Conservation (phyloP, 2,888 invertebrate species). For the Pristionchus japonicus region DNA sequence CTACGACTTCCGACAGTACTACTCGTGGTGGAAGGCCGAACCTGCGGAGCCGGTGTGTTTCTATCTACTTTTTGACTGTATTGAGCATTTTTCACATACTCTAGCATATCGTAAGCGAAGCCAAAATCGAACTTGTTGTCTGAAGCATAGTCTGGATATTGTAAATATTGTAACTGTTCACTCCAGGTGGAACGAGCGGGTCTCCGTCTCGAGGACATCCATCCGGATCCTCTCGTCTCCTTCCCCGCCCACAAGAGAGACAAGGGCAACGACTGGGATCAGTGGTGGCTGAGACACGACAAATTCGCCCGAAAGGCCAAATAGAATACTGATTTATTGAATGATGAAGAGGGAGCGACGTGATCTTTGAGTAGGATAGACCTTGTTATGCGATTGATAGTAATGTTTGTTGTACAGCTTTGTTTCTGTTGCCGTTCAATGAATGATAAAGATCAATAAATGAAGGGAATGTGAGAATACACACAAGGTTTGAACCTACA, state of each 20-base stretch:
- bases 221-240: conserved; percentile 66
- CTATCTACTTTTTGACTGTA: neutral
- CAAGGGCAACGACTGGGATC: conserved; percentile 68
- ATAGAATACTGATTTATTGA: conserved; percentile 50
- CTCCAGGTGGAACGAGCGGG: conserved; percentile 60
- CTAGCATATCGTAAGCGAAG: no score
- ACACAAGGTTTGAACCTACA: neutral
- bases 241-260: conserved; percentile 71
- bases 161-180: neutral
- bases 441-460: neutral
- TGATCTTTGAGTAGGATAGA: conserved; percentile 20
- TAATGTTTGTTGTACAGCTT: conserved; percentile 30
- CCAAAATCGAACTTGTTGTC: no score
- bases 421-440: conserved; percentile 29
- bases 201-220: conserved; percentile 65
- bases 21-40: conserved; percentile 61
- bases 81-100: no score
- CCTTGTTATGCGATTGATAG: conserved; percentile 7
- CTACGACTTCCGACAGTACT: conserved; percentile 71
- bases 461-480: neutral
- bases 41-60: conserved; percentile 48
- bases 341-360: neutral
- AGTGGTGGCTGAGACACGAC: conserved; percentile 70
- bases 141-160: neutral
- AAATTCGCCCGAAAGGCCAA: conserved; percentile 68